phyloP scores from a whole-genome alignment of 1,140 invertebrate genomes.

The Aradophagus sp. region DNA sequence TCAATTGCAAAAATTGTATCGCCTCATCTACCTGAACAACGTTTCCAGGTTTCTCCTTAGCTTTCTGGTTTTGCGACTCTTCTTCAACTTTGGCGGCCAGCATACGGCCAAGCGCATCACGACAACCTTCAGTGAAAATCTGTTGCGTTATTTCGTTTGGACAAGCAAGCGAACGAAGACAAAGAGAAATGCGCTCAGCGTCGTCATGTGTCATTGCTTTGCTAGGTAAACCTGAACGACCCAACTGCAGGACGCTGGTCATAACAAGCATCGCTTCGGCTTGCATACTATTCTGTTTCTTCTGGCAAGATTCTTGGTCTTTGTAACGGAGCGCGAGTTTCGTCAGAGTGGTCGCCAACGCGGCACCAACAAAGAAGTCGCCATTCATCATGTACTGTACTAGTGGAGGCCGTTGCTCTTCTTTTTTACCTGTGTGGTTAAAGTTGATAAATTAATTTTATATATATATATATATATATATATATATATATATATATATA shows the following conservation, averaged over 20 bases:
- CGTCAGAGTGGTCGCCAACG: conserved; percentile 91
- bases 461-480: too few relatives aligned
- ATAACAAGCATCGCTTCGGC: conserved; percentile 93
- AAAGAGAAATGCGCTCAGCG: conserved; percentile 90
- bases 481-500: too few relatives aligned
- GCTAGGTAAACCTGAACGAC: conserved; percentile 78
- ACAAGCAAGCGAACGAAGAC: conserved; percentile 86
- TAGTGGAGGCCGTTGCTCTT: conserved; percentile 84
- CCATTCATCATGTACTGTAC: conserved; percentile 93
- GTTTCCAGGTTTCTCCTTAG: conserved; percentile 82
- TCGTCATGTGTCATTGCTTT: conserved; percentile 97
- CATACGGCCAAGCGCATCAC: conserved; percentile 89
- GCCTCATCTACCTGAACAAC: conserved; percentile 91
- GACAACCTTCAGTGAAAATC: conserved; percentile 87
- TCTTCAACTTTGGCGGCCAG: conserved; percentile 87
- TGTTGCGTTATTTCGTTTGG: conserved; percentile 81
- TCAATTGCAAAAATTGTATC: conserved; percentile 89
- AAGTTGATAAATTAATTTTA: too few relatives aligned
- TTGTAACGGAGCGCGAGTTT: conserved; percentile 91
- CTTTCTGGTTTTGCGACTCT: conserved; percentile 78
- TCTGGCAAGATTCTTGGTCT: conserved; percentile 76
- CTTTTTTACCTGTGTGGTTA: conserved; percentile 74
- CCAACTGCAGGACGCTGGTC: conserved; percentile 89
- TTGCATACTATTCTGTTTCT: conserved; percentile 81
- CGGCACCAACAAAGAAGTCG: conserved; percentile 96